These are phyloP conservation scores for Trachelus troglodyta DNA, from an alignment of 2,888 invertebrate genomes.

Conservation along the genomic window DNA sequence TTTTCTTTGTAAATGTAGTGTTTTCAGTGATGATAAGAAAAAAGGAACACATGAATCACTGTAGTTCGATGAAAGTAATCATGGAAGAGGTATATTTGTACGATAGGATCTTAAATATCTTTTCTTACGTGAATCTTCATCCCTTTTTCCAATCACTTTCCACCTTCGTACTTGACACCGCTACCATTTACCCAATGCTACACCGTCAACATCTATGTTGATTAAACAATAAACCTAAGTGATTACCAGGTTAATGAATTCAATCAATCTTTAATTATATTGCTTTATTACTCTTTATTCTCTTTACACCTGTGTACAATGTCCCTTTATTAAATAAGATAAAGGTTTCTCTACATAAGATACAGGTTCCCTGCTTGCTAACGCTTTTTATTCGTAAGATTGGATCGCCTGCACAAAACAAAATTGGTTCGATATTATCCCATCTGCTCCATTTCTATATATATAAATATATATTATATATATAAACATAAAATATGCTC, in stretches of 20 bases:
- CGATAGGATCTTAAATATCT: neutral
- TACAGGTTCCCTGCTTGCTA: neutral
- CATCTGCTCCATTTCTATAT: slow-evolving; percentile 46
- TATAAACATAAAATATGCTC: slow-evolving; percentile 41
- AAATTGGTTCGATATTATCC: slow-evolving; percentile 36
- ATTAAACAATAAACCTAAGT: neutral
- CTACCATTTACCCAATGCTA: neutral
- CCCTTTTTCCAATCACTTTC: neutral
- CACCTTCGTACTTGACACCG: neutral
- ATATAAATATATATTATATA: neutral
- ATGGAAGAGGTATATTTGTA: slow-evolving; percentile 47
- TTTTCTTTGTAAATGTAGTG: neutral
- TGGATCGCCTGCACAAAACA: slow-evolving; percentile 8
- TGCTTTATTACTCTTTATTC: neutral
- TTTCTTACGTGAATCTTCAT: neutral
- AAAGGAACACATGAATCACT: slow-evolving; percentile 16
- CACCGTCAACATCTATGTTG: neutral
- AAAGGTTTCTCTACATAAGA: neutral
- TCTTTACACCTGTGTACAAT: neutral
- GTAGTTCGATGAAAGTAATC: slow-evolving; percentile 34
- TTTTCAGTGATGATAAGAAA: neutral
- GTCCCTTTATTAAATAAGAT: neutral
- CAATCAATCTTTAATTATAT: neutral
- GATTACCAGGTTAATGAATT: neutral
- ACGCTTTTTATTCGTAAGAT: neutral